phyloP scores from a whole-genome alignment of 2,888 invertebrate genomes.

The Ectemnius cavifrons region DNA sequence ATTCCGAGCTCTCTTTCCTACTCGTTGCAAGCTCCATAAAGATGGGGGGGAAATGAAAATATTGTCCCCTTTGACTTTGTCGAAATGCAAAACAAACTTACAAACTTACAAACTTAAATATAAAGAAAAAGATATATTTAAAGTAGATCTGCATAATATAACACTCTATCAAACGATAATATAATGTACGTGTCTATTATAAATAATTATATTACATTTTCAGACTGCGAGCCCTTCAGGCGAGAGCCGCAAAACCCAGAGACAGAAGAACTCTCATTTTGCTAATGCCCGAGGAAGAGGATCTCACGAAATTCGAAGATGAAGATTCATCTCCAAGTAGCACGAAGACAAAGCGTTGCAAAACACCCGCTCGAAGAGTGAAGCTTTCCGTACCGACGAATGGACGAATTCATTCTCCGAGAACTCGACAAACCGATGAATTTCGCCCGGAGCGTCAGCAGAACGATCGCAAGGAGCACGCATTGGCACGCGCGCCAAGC shows the following conservation, averaged over 20 bases:
- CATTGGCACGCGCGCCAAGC: not conserved
- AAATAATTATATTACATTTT: no score
- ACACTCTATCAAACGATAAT: no score
- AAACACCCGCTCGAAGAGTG: not conserved
- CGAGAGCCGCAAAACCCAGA: not conserved
- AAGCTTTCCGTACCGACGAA: not conserved
- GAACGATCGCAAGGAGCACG: not conserved
- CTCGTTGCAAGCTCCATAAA: not conserved
- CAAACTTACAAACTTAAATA: no score
- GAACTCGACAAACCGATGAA: not conserved
- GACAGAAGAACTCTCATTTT: constrained; percentile 16
- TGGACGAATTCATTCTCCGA: not conserved
- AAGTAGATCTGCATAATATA: no score
- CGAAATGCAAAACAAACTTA: no score
- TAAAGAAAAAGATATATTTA: no score
- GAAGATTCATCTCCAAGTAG: constrained; percentile 13
- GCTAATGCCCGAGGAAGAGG: constrained; percentile 11
- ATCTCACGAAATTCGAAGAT: not conserved
- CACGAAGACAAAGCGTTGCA: constrained; percentile 56
- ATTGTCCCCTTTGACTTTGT: no score
- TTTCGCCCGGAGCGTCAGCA: not conserved
- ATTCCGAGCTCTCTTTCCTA: not conserved
- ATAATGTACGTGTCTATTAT: no score
- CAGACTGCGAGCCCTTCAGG: no score
- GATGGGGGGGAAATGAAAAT: not conserved